Base-by-base conservation (phyloP, 2,888 invertebrate species). In the Tuberolachnus salignus region DNA sequence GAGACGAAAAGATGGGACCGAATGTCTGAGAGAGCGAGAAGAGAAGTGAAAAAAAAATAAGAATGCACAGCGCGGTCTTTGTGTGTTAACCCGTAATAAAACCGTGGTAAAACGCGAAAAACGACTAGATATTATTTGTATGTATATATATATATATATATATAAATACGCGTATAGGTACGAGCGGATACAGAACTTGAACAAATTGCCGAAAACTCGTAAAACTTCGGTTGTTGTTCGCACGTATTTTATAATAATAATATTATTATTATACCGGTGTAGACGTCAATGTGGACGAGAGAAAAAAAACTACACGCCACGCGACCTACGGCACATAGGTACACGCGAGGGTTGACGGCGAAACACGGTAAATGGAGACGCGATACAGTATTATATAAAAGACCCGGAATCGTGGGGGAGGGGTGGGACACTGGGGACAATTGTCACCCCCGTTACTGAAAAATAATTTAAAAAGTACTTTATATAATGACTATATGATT, bases 281-380 rank as follows among this genome's bases (percentile, higher is more conserved):
- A 42, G 19, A 71, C 46, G 13, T 57, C 57, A n/a, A 71, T n/a
- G 57, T 59, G 44, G 46, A 26, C 44, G 23, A 13, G 34, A 57
- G 46, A 26, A 59, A 46, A 21, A n/a, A n/a, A n/a, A 16, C 42
- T 21, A 26, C 13, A 34, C 34, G 53, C 13, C 19, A 1, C 70
- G 23, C 23, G 70, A 55, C 70, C 70, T 55, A 70, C 23, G 14
- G 21, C 11, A 57, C 44, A 23, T 46, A 23, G 9, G 34, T 34
- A 34, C 6, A n/a, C 34, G 26, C 61, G 49, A 16, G 21, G 61
- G 51, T 73, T 21, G 16, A 34, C 21, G 72, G 1, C 16, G 1
- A 51, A 72, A 72, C 34, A 21, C 34, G 57, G 21, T 34, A 34
- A 16, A 51, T 63, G 21, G 51, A 73, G 16, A 73, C 51, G 21